These are phyloP conservation scores for cat (Felis catus) DNA, from an alignment of 2,113 vertebrate species.

Conservation along the genomic window F.catus_Fca126_mat1.0 CM031424.1:63288501-63289000, in stretches of 20 bases:
- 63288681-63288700: no score
- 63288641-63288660: no score
- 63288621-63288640: no score
- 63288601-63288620: conserved; percentile 73
- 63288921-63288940: conserved; percentile 73
- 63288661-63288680: no score
- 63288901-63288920: conserved; percentile 78
- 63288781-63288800: no score
- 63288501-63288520: neutral
- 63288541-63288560: neutral
- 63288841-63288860: conserved; percentile 79
- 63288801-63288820: neutral
- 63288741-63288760: no score
- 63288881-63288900: conserved; percentile 50
- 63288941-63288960: conserved; percentile 76
- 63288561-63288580: neutral
- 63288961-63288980: conserved; percentile 72
- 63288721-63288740: no score
- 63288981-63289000: conserved; percentile 62
- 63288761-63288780: no score
- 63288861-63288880: conserved; percentile 76
- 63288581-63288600: neutral
- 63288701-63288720: no score
- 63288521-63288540: neutral
- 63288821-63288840: conserved; percentile 78